These are phyloP conservation scores for Drosophila eohydei DNA, from an alignment of 2,888 invertebrate species.

Conservation along the genomic window DNA sequence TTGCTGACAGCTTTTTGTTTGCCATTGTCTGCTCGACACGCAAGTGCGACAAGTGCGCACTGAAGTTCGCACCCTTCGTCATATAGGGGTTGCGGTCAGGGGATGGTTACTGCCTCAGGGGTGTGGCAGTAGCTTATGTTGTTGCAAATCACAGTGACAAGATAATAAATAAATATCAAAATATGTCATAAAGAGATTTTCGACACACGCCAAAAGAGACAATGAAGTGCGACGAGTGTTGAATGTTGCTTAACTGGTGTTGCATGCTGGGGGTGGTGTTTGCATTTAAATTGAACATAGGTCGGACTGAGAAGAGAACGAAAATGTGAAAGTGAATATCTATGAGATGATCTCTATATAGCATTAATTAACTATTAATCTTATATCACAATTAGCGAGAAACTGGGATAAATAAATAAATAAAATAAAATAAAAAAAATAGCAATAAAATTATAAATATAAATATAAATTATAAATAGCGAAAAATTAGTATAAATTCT, in stretches of 20 bases:
- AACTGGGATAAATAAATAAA: too few relatives aligned
- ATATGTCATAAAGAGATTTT: slow-evolving; percentile 82
- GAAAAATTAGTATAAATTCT: too few relatives aligned
- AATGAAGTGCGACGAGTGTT: slow-evolving; percentile 6
- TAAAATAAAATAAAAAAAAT: too few relatives aligned
- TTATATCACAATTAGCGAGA: too few relatives aligned
- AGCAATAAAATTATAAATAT: too few relatives aligned
- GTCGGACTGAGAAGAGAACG: slow-evolving; percentile 6
- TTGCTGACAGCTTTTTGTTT: slow-evolving; percentile 77
- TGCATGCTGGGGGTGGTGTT: slow-evolving; percentile 11
- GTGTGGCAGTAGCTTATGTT: slow-evolving; percentile 68
- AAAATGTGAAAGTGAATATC: background rate
- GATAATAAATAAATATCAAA: slow-evolving; percentile 84
- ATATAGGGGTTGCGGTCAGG: slow-evolving; percentile 49
- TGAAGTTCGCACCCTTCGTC: slow-evolving; percentile 45
- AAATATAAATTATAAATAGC: too few relatives aligned
- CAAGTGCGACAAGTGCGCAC: slow-evolving; percentile 57
- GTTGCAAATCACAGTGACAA: slow-evolving; percentile 77
- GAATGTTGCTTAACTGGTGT: background rate
- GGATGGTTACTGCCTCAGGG: slow-evolving; percentile 40
- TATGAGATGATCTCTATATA: background rate
- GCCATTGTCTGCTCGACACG: slow-evolving; percentile 55
- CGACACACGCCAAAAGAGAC: slow-evolving; percentile 11
- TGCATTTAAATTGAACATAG: slow-evolving; percentile 49
- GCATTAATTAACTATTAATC: background rate